Percentiles rank a stretch among this genome's conserved stretches.
These are phyloP conservation scores for Dascillus cervinus DNA, from an alignment of 2,888 invertebrate genomes.

Conservation along the genomic window DNA sequence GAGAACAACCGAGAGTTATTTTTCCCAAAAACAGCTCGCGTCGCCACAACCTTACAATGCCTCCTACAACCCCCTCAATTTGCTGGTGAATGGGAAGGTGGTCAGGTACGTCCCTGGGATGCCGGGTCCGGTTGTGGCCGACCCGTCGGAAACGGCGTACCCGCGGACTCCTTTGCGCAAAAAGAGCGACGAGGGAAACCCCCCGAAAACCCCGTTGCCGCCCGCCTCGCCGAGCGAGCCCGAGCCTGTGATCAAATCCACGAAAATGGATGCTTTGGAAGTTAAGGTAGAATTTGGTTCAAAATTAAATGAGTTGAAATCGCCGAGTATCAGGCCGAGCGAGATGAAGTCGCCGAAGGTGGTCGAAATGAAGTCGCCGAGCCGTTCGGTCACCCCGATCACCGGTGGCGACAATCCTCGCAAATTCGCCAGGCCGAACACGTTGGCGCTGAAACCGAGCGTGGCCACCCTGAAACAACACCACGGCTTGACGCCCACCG, in stretches of 20 bases:
- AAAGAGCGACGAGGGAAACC: background rate
- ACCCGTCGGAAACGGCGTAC: slow-evolving; percentile 20
- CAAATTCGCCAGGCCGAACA: slow-evolving; percentile 74
- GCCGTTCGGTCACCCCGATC: slow-evolving; percentile 5
- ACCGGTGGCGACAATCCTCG: slow-evolving; percentile 44
- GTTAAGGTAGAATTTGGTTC: too few species aligned
- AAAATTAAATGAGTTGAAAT: slow-evolving; percentile 13
- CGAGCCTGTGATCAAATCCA: slow-evolving; percentile 5
- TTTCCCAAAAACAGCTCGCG: slow-evolving; percentile 20
- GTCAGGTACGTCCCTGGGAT: slow-evolving; percentile 83
- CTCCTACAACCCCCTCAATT: slow-evolving; percentile 44
- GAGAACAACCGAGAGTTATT: slow-evolving; percentile 18
- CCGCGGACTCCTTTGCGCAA: slow-evolving; percentile 3
- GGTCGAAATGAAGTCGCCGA: slow-evolving; percentile 19
- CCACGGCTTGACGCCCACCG: slow-evolving; percentile 74
- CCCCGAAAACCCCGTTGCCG: slow-evolving; percentile 2
- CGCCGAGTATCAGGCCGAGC: slow-evolving; percentile 9
- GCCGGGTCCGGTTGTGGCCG: slow-evolving; percentile 63
- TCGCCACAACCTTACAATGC: slow-evolving; percentile 27
- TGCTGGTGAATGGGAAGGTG: slow-evolving; percentile 59
- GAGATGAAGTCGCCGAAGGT: slow-evolving; percentile 17
- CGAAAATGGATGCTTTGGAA: slow-evolving; percentile 21
- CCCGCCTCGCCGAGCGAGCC: background rate
- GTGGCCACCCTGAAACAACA: slow-evolving; percentile 74
- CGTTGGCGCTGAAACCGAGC: slow-evolving; percentile 76